A percentile compares a stretch with the other conserved stretches of the same genome.
Evolutionary conservation across 2,888 invertebrate genomes (phyloP).

Genomic region (Agrotis exclamationis): DNA sequence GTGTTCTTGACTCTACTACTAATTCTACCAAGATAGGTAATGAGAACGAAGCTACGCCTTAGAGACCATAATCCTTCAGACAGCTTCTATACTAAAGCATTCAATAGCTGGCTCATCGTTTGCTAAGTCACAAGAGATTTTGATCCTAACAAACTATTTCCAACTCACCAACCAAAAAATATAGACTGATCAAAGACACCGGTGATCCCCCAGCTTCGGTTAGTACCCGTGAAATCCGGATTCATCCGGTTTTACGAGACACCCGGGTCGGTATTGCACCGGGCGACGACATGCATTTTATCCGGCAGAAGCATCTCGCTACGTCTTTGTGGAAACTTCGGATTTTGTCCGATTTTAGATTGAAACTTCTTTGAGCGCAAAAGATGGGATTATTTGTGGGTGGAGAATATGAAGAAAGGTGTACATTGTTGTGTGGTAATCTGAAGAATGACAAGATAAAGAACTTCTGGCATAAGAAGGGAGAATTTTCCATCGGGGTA

Average conservation of each 20-base stretch:
- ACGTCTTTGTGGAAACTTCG: constrained; percentile 24
- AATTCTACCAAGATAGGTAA: neutral
- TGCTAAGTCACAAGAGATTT: constrained; percentile 10
- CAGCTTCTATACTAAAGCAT: neutral
- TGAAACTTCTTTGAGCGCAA: constrained; percentile 38
- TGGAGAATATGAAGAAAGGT: neutral
- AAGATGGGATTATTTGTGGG: constrained; percentile 25
- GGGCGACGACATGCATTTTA: constrained; percentile 51
- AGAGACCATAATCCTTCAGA: neutral
- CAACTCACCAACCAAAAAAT: constrained; percentile 26
- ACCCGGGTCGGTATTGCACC: constrained; percentile 48
- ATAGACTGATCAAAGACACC: constrained; percentile 41
- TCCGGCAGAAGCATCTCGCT: constrained; percentile 22
- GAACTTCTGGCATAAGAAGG: neutral
- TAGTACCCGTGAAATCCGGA: constrained; percentile 50
- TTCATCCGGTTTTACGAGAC: constrained; percentile 64
- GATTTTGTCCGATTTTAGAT: constrained; percentile 29
- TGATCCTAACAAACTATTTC: neutral
- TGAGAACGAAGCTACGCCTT: neutral
- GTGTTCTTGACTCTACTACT: too few relatives aligned
- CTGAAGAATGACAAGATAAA: neutral
- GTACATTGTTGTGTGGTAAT: constrained; percentile 6
- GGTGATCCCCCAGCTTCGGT: constrained; percentile 38
- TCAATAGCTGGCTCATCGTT: neutral
- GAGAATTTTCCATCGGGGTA: too few relatives aligned